Percentiles rank a stretch among this genome's conserved stretches.
Conservation (phyloP, 2,888 invertebrate genomes). For the Philereme transversata region DNA sequence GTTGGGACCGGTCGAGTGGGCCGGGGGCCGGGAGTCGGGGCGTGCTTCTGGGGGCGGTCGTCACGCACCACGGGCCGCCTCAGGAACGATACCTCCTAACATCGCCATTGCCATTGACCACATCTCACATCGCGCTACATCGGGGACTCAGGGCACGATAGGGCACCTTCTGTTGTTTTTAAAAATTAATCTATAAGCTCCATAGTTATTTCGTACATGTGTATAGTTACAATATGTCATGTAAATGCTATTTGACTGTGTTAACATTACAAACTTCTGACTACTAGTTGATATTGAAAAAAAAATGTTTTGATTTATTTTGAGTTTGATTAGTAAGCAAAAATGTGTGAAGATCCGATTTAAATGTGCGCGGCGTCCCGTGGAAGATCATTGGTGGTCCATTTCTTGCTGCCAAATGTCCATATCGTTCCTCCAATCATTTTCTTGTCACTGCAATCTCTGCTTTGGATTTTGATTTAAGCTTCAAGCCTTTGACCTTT, state of each 20-base stretch:
- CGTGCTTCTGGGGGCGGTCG: slow-evolving; percentile 39
- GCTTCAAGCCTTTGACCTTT: not conserved
- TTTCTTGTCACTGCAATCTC: slow-evolving; percentile 18
- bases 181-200: slow-evolving; percentile 80
- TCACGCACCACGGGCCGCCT: slow-evolving; percentile 41
- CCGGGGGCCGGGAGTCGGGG: slow-evolving; percentile 41
- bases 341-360: slow-evolving; percentile 33
- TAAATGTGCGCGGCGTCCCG: slow-evolving; percentile 22
- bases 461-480: slow-evolving; percentile 17
- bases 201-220: slow-evolving; percentile 50
- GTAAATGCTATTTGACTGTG: slow-evolving; percentile 34
- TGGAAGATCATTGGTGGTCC: slow-evolving; percentile 9
- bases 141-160: slow-evolving; percentile 78
- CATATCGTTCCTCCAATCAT: slow-evolving; percentile 11
- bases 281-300: slow-evolving; percentile 36
- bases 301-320: slow-evolving; percentile 35
- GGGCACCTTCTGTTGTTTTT: slow-evolving; percentile 83
- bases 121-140: slow-evolving; percentile 80
- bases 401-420: slow-evolving; percentile 19
- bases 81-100: slow-evolving; percentile 68
- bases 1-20: slow-evolving; percentile 41
- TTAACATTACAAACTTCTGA: slow-evolving; percentile 35
- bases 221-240: slow-evolving; percentile 39
- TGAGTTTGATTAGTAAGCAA: slow-evolving; percentile 41
- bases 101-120: slow-evolving; percentile 70